Base-by-base conservation (phyloP, 1,140 invertebrate species). In the Brachionus manjavacas region DNA sequence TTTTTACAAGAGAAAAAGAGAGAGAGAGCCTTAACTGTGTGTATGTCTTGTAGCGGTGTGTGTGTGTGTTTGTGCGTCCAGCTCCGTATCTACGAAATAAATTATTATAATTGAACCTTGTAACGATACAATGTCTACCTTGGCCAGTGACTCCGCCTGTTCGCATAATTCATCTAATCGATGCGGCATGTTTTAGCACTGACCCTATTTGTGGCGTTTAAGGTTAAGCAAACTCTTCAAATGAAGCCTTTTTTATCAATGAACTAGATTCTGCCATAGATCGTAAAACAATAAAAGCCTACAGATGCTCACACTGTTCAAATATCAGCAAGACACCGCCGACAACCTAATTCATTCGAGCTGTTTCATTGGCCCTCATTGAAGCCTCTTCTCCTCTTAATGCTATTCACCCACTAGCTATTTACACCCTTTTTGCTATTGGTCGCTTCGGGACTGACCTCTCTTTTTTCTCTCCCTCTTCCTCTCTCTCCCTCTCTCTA, bases 81-180 rank as follows among this genome's bases (percentile, higher is more conserved):
- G 52, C 31, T 41, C 14, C 39, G 31, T 41, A 72, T 72, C 20
- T 72, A 20, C 2, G 28, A 39, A 72, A 72, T 72, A 72, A 72
- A 72, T 72, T 72, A 72, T 72, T 72, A 72, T 72, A 72, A 72
- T 72, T 41, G 68, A 41, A 4, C 31, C 39, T 60, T 60, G 52
- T 60, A 20, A 23, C 4, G 9, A 60, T 60, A 20, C 9, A 60
- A 60, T 60, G 52, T 60, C 20, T 23, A 60, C 52, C 52, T 60
- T 60, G 52, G 16, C 3, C 52, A 60, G 0, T 20, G 9, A 8
- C 52, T 60, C 52, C 52, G 52, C 52, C 52, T 60, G 20, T 60
- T 60, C 9, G 20, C 52, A 60, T 60, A 60, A 60, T 60, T 60
- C 20, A 12, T 14, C 16, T 52, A n/a, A n/a, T 60, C 52, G 9